phyloP scores from a whole-genome alignment of 1,140 invertebrate species.

The Drosophila oshimai region DNA sequence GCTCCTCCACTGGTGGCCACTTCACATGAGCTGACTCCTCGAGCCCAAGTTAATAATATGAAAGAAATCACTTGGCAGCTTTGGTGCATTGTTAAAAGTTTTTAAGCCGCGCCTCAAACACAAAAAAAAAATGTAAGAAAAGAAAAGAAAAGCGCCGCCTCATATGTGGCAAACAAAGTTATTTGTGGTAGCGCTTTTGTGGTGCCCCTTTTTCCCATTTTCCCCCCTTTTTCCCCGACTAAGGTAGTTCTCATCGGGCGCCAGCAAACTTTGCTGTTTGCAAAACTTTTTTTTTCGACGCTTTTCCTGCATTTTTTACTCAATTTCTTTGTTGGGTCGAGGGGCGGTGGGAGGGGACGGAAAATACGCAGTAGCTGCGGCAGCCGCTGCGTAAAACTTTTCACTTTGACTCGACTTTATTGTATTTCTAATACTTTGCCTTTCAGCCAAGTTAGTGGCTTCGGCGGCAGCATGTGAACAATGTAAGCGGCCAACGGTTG shows the following conservation, averaged over 20 bases:
- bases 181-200: conserved; percentile 78
- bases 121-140: neutral
- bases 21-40: conserved; percentile 56
- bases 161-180: conserved; percentile 76
- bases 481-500: conserved; percentile 75
- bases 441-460: conserved; percentile 71
- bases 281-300: conserved; percentile 47
- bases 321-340: conserved; percentile 58
- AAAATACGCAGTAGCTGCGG: conserved; percentile 42
- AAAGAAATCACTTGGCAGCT: conserved; percentile 80
- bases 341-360: neutral
- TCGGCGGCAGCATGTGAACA: conserved; percentile 72
- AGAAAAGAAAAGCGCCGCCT: conserved; percentile 14
- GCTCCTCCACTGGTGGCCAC: conserved; percentile 42
- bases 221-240: neutral
- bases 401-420: conserved; percentile 82
- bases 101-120: conserved; percentile 80
- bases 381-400: conserved; percentile 79
- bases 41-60: conserved; percentile 78
- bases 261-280: conserved; percentile 75
- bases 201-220: conserved; percentile 17
- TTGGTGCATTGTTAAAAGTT: conserved; percentile 82
- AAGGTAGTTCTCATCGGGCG: conserved; percentile 66
- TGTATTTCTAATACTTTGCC: conserved; percentile 81
- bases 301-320: conserved; percentile 51